phyloP scores from a whole-genome alignment of 2,113 vertebrate species.

The Mystacornis crossleyi region DNA sequence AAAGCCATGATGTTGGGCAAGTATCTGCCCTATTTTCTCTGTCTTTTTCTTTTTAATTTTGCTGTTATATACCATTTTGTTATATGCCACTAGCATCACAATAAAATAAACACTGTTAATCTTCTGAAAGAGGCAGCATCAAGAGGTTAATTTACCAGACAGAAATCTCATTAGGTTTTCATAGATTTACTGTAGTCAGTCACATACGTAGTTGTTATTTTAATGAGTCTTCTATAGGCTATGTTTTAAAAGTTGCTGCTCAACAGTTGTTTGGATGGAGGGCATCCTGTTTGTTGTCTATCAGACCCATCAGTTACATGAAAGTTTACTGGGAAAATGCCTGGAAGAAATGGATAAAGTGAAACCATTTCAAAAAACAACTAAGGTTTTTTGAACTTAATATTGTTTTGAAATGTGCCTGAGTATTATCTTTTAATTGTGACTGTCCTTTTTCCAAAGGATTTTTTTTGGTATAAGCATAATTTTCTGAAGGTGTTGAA shows the following conservation, averaged over 20 bases:
- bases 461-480: neutral
- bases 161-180: slow-evolving; percentile 33
- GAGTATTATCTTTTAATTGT: neutral
- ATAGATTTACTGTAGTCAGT: neutral
- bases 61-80: neutral
- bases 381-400: neutral
- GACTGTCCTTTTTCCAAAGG: neutral
- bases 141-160: slow-evolving; percentile 14
- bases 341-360: neutral
- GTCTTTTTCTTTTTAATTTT: neutral
- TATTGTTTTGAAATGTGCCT: neutral
- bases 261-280: neutral
- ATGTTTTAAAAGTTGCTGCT: neutral
- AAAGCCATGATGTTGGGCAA: neutral
- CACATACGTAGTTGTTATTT: neutral
- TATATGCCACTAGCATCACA: neutral
- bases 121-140: neutral
- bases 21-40: neutral
- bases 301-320: neutral
- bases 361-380: neutral
- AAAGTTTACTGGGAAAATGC: neutral
- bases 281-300: neutral
- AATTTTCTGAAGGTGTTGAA: neutral
- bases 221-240: neutral
- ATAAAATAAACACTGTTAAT: neutral